Base-by-base conservation (phyloP, 2,888 invertebrate species). In the Melinaea menophilus region DNA sequence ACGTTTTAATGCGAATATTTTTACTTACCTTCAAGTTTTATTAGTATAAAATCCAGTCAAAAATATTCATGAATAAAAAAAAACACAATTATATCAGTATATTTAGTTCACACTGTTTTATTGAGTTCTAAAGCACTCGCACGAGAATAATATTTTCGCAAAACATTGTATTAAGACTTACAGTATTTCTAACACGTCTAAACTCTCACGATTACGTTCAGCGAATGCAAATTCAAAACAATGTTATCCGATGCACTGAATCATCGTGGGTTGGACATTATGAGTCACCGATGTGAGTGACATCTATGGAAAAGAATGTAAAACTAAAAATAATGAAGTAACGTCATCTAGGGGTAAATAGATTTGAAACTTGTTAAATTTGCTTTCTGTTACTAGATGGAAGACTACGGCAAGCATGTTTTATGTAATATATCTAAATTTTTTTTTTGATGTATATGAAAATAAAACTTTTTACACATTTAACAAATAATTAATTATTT, bases 221-320 rank as follows among this genome's bases (percentile, higher is more conserved):
- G 73, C 74, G 88, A 88, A 90, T 90, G 89, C 88, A 84, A 88
- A 90, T 90, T 89, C 88, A 84, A 88, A 89, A 84, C 75, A 70
- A 64, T 61, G 62, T 51, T 51, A 37, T 33, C 34, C 62, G 62
- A 55, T 64, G 62, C 48, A 54, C 45, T 48, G 67, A 69, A 61
- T 69, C 69, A 73, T 65, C 57, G 65, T 22, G 58, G 34, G 46
- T 51, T 58, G 41, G 22, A 59, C 22, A 57, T 56, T 63, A 51
- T 58, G 56, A 61, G 35, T 64, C 45, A 55, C 9, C 4, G 0
- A 41, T 47, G 65, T n/a, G 45, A 70, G 64, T 67, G 77, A 71
- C 80, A 80, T 77, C 87, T 86, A 67, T 66, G 61, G 62, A 5
- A 58, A 69, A 57, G 34, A 45, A n/a, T 59, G 68, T 31, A 59